A percentile compares a stretch with the other conserved stretches of the same genome.
These are phyloP conservation scores for Notodonta ziczac DNA, from an alignment of 2,888 invertebrate species.

Conservation along the genomic window DNA sequence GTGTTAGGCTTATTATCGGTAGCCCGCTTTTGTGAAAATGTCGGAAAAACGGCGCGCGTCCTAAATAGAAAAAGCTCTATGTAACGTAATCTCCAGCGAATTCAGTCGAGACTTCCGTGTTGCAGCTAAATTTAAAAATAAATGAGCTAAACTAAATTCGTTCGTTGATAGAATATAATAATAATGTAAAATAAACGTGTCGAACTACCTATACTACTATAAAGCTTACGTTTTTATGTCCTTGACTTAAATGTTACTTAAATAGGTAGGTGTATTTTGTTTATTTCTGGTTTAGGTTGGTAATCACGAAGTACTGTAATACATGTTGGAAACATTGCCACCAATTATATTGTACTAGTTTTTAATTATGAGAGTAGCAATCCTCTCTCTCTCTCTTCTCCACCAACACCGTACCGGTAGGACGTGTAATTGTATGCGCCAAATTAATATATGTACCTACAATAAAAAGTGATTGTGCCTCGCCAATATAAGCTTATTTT, in stretches of 20 bases:
- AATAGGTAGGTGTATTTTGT: conserved; percentile 13
- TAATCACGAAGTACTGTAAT: no score
- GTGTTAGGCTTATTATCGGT: neutral
- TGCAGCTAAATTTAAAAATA: conserved; percentile 31
- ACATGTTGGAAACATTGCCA: no score
- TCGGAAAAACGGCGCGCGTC: conserved; percentile 26
- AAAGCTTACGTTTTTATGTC: conserved; percentile 15
- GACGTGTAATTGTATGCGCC: no score
- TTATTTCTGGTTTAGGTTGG: neutral
- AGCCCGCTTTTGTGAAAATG: conserved; percentile 20
- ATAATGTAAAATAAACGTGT: conserved; percentile 12
- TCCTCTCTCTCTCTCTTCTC: no score
- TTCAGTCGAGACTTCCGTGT: conserved; percentile 29
- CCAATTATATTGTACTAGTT: no score
- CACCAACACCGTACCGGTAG: no score
- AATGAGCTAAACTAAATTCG: conserved; percentile 25
- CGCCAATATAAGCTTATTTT: no score
- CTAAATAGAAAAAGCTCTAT: conserved; percentile 35
- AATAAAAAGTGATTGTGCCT: no score
- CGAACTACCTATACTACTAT: conserved; percentile 9
- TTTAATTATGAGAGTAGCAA: no score
- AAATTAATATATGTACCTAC: no score
- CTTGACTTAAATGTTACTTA: conserved; percentile 26
- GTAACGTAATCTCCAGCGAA: conserved; percentile 28
- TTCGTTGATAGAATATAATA: conserved; percentile 15